Conservation (phyloP, 2,888 invertebrate genomes). For the Aethes cnicana region DNA sequence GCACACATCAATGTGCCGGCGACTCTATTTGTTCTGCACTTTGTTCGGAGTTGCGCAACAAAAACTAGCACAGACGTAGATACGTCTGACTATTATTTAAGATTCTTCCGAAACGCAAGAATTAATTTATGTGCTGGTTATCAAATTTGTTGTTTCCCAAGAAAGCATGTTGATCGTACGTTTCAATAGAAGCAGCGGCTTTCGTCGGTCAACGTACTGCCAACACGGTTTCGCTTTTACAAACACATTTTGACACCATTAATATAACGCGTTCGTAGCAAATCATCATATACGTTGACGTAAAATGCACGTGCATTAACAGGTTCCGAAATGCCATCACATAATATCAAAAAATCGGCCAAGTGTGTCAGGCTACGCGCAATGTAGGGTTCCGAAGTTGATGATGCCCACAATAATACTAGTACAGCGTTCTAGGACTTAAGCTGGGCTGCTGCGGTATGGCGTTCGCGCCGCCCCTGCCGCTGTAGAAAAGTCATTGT, state of each 20-base stretch:
- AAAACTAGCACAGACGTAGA: slow-evolving; percentile 48
- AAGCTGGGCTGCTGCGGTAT: too few species aligned
- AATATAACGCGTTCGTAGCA: slow-evolving; percentile 23
- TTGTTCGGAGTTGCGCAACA: slow-evolving; percentile 59
- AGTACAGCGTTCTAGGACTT: too few species aligned
- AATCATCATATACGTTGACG: slow-evolving; percentile 1
- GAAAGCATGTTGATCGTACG: background rate
- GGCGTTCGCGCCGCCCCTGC: too few species aligned
- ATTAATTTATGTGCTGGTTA: background rate
- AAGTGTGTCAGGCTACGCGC: too few species aligned
- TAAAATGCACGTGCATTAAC: slow-evolving; percentile 11
- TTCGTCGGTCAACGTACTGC: slow-evolving; percentile 43
- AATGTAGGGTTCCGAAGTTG: too few species aligned
- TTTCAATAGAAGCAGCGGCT: background rate
- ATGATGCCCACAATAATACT: too few species aligned
- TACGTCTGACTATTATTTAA: slow-evolving; percentile 4
- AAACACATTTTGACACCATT: slow-evolving; percentile 40
- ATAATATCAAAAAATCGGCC: too few species aligned
- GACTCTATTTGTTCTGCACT: slow-evolving; percentile 56
- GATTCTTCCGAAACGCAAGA: background rate
- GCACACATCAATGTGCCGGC: slow-evolving; percentile 69
- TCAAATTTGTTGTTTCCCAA: too few species aligned
- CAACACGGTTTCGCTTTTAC: slow-evolving; percentile 35
- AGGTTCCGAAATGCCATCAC: slow-evolving; percentile 14
- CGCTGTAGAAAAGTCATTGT: too few species aligned